Base-by-base conservation (phyloP, 1,140 invertebrate genomes). In the Lepidurus arcticus region DNA sequence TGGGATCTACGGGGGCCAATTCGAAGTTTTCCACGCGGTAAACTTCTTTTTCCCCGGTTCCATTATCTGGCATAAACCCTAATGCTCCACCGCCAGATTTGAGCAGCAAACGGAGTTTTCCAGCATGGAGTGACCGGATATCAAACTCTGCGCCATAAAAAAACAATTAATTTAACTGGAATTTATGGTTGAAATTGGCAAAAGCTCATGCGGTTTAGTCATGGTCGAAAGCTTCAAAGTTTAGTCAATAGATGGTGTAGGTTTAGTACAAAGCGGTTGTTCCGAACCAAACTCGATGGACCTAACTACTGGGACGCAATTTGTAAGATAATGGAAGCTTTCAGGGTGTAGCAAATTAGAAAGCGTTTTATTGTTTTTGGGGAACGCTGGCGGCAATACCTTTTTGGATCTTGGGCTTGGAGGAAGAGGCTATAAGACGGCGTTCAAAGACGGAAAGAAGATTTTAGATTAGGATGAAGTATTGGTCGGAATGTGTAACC, bases 51-150 rank as follows among this genome's bases (percentile, higher is more conserved):
- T 85, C 81, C 0, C 90, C 91, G 21, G 85, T 82, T 1, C 91
- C 92, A 82, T 90, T 86, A 83, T 93, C 92, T 2, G 92, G 92
- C 88, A 92, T 91, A 82, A 91, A 92, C 1, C 90, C 90, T 73
- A 89, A 84, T 1, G 90, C 90, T 1, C 85, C 84, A 16, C 88
- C 88, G 5, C 84, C 84, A 78, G 80, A 82, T 79, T 83, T 84
- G 45, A 74, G 79, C 80, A 83, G 81, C 74, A 81, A 78, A 7
- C 83, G 80, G 6, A 84, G 82, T 75, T 82, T 84, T 75, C 84
- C 83, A 5, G 81, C 82, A 75, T 85, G 82, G 2, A 84, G 79
- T 21, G 78, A 80, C 47, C 81, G 79, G 13, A 82, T 80, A 73
- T 84, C 80, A 76, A 83, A 84, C 73, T 84, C 82, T 78, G 44